These are phyloP conservation scores for Morone chrysops DNA, from an alignment of 2,113 vertebrate species.

Conservation along the genomic window DNA sequence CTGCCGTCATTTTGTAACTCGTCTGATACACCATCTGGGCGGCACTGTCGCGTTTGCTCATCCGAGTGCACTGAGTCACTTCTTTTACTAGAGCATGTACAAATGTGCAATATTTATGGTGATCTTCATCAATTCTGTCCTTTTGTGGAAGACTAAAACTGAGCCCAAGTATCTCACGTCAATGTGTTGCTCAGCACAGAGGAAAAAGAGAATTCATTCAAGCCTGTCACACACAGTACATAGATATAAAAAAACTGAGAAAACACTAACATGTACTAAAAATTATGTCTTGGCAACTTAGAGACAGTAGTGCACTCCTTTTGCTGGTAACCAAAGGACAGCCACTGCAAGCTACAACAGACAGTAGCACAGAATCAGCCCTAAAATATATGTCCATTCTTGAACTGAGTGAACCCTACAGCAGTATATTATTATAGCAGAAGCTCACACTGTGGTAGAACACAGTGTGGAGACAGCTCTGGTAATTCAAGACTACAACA, in stretches of 20 bases:
- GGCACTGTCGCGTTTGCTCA: background rate
- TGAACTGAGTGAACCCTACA: background rate
- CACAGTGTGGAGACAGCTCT: background rate
- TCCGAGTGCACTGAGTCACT: background rate
- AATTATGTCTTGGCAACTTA: background rate
- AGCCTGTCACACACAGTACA: background rate
- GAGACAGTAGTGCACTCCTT: background rate
- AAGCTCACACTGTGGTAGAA: background rate
- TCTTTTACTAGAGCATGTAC: background rate
- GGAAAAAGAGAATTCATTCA: background rate
- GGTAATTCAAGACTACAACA: background rate
- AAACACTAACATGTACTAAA: background rate
- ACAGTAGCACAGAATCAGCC: no score
- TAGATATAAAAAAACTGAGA: background rate
- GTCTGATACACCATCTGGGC: background rate
- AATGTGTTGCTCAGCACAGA: background rate
- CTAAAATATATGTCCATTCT: background rate
- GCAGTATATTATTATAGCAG: background rate
- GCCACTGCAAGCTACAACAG: no score
- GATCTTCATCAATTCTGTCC: background rate
- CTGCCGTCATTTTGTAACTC: background rate
- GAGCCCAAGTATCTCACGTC: background rate
- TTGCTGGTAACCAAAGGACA: background rate
- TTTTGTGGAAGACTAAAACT: conserved; percentile 11
- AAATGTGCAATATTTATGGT: conserved; percentile 35